These are phyloP conservation scores for Merops nubicus DNA, from an alignment of 2,113 vertebrate genomes.

Conservation along the genomic window DNA sequence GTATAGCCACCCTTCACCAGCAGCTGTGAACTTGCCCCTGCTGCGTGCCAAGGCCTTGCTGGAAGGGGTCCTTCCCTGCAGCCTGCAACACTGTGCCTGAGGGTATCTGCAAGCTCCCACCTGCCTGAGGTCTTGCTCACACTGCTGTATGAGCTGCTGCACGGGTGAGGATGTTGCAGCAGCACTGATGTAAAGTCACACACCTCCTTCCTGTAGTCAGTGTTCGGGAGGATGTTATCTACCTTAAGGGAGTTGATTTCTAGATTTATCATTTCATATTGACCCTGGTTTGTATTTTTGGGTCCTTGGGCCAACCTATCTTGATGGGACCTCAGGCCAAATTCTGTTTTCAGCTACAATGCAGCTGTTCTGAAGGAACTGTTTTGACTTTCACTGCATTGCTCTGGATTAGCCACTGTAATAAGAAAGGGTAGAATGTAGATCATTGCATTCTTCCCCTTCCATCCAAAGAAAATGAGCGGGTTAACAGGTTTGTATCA, in stretches of 20 bases:
- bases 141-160: not conserved
- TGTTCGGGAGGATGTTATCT: not conserved
- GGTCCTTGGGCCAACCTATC: not conserved
- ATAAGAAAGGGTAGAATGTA: not conserved
- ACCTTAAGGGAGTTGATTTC: not conserved
- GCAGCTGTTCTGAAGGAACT: constrained; percentile 25
- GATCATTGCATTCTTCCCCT: not conserved
- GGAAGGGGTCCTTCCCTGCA: not conserved
- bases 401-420: not conserved
- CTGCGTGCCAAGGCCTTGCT: not conserved
- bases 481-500: not conserved
- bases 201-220: not conserved
- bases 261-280: not conserved
- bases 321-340: not conserved
- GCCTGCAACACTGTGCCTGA: not conserved
- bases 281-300: not conserved
- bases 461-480: not conserved
- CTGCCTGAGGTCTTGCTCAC: not conserved
- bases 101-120: not conserved
- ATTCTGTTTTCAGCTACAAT: constrained; percentile 1
- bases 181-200: accelerated
- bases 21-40: not conserved
- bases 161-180: not conserved
- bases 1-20: not conserved
- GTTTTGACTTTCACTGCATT: not conserved